Evolutionary conservation across 2,797 vertebrate genomes (phyloP), one percentile per base, ranked within the genome.

Genomic region (Phoeniculus purpureus): DNA sequence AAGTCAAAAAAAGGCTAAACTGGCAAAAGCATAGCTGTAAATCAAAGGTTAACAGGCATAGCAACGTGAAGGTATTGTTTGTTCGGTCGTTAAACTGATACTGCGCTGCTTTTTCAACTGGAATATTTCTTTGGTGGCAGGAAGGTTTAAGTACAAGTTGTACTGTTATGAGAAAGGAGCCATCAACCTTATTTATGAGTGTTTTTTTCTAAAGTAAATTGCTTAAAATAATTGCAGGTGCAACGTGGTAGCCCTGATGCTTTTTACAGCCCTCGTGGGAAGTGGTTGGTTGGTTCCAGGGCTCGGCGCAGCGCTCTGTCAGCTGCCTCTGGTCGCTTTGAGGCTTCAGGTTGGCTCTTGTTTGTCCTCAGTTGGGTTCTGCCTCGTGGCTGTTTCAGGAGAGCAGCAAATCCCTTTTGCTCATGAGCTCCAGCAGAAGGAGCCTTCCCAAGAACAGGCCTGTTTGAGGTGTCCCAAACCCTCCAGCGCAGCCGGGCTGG

Each of bases 11-110:
- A 43, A 43, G 43, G 43, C 43, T 15, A 43, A 91, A 52, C 75
- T 81, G 88, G 78, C 76, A 89, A 77, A 43, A 70, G 22, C 0
- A 3, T 18, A n/a, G 48, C 4, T 73, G 73, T 95, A 94, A 94
- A 91, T 96, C 93, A 87, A 79, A 95, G 81, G 86, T 90, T 89
- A 93, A 93, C 73, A 78, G 65, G 73, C 90, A 10, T 20, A 90
- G 37, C 84, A 70, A 61, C 14, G 17, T 29, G 9, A 66, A 89
- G 87, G 79, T 66, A 79, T 92, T 90, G 89, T 91, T 95, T 92
- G 66, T 86, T 87, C 0, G 0, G 16, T 66, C 61, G 81, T 87
- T 95, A 76, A 80, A 76, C 48, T 78, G 88, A 85, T 76, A 43
- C 60, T 34, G 60, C 45, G 67, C 74, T 74, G 84, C 92, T 81